A percentile compares a stretch with the other conserved stretches of the same genome.
Evolutionary conservation across 1,140 invertebrate genomes (phyloP).

Genomic region (Ptiloglossa arizonensis): DNA sequence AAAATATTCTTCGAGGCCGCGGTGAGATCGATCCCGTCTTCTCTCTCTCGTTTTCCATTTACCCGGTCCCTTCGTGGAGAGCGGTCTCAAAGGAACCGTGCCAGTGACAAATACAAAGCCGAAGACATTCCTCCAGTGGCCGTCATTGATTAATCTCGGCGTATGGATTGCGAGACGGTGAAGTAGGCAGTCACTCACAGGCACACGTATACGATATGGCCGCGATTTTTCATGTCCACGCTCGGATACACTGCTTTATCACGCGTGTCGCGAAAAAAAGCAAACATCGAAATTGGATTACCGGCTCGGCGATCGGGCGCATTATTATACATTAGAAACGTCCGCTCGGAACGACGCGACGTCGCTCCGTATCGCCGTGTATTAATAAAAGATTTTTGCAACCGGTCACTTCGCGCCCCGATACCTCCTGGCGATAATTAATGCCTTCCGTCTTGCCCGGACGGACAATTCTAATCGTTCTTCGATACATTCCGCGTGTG

Average conservation of each 20-base stretch:
- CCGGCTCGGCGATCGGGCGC: slow-evolving; percentile 12
- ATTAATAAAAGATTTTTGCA: slow-evolving; percentile 43
- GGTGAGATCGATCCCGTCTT: slow-evolving; percentile 19
- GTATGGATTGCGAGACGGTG: slow-evolving; percentile 47
- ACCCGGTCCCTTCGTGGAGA: neutral
- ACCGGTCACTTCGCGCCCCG: neutral
- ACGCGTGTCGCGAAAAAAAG: slow-evolving; percentile 45
- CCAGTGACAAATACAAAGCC: slow-evolving; percentile 74
- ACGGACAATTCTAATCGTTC: slow-evolving; percentile 23
- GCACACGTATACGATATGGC: slow-evolving; percentile 48
- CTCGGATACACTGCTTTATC: slow-evolving; percentile 48
- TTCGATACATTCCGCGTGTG: neutral
- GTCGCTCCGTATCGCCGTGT: neutral
- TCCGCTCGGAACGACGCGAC: neutral
- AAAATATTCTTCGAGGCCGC: neutral
- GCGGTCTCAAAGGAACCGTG: slow-evolving; percentile 38
- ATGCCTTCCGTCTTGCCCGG: slow-evolving; percentile 1
- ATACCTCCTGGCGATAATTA: neutral
- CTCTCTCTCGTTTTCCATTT: slow-evolving; percentile 29
- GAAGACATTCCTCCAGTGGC: slow-evolving; percentile 62
- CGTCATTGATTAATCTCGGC: slow-evolving; percentile 61
- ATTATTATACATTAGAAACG: slow-evolving; percentile 46
- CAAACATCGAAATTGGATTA: slow-evolving; percentile 54
- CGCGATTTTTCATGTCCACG: slow-evolving; percentile 48
- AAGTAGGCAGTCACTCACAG: slow-evolving; percentile 48